Base-by-base conservation (phyloP, 2,797 vertebrate species). In the Sparidentex hasta region DNA sequence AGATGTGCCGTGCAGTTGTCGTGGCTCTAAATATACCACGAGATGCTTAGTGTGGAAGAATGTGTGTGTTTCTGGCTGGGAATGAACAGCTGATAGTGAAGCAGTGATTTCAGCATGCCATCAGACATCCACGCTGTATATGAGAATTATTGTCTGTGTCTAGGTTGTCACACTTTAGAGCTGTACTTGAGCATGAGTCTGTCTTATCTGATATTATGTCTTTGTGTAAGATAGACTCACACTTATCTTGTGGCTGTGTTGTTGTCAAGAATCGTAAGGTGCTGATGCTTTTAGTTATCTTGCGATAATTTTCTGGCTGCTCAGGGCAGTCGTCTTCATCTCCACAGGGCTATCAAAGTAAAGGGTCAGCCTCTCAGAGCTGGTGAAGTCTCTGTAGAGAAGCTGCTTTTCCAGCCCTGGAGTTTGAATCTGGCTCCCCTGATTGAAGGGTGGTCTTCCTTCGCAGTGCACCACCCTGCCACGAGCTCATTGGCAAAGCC, bases 1-100 rank as follows among this genome's bases (percentile, higher is more conserved):
- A 93, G 91, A 92, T 92, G 87, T 93, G 87, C 90, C 85, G 92
- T 95, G 95, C 96, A 96, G 95, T 95, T 95, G 94, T 91, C 77
- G 59, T 65, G 27, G 84, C 89, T 95, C 78, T 95, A 93, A 93
- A 92, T 91, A 90, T 93, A 93, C 67, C 74, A 72, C 16, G 47
- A 81, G 82, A 84, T 81, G 72, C 74, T 83, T 71, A 78, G 76
- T 74, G 81, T 84, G 46, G 67, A 82, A 80, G 87, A 90, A 85
- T 90, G 85, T 74, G 59, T 76, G 82, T 61, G 77, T 83, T 87
- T 88, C 68, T 76, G 66, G 44, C 52, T 41, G 46, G 74, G 82
- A 86, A 85, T 80, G 78, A 89, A 88, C 89, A 93, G 91, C 90
- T 93, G 92, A 89, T 88, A 76, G 74, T 41, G 58, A 25, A 64